Percentiles rank a stretch among this genome's conserved stretches.
phyloP scores from a whole-genome alignment of 53 echinoderm and acorn worm genomes.

The Astropecten irregularis region DNA sequence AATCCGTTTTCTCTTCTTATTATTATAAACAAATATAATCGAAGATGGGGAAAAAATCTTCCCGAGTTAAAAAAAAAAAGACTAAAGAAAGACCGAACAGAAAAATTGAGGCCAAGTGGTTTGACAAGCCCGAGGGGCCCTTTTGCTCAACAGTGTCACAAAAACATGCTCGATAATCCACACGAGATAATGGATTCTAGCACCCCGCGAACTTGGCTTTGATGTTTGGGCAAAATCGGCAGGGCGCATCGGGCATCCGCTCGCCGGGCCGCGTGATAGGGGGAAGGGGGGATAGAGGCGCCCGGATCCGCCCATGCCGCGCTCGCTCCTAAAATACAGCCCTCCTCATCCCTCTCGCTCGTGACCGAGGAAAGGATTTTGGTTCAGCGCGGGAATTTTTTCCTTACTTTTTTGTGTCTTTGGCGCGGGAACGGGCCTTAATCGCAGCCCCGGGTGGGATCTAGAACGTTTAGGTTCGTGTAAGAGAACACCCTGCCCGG shows the following conservation, averaged over 20 bases:
- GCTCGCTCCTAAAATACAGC: too few relatives aligned
- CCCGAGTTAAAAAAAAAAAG: background rate
- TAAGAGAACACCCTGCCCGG: conserved; percentile 38
- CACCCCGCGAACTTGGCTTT: conserved; percentile 37
- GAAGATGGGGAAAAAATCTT: too few relatives aligned
- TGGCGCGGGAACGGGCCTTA: background rate
- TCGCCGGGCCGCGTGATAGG: background rate
- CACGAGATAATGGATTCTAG: conserved; percentile 61
- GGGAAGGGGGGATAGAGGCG: too few relatives aligned
- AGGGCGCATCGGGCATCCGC: conserved; percentile 9
- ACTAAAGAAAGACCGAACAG: background rate
- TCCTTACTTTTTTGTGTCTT: too few relatives aligned
- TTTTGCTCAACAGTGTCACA: conserved; percentile 55
- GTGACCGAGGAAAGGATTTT: too few relatives aligned
- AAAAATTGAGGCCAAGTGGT: conserved; percentile 51
- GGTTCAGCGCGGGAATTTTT: too few relatives aligned
- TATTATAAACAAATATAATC: too few relatives aligned
- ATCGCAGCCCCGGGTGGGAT: conserved; percentile 39
- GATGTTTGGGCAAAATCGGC: conserved; percentile 52
- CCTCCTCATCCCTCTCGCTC: too few relatives aligned
- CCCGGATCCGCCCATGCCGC: too few relatives aligned
- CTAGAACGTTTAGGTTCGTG: conserved; percentile 45
- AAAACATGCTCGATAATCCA: conserved; percentile 61
- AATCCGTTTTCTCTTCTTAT: too few relatives aligned
- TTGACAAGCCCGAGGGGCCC: conserved; percentile 16